Evolutionary conservation across 2,888 invertebrate genomes (phyloP).

Genomic region (Rugalucina vietnamica): DNA sequence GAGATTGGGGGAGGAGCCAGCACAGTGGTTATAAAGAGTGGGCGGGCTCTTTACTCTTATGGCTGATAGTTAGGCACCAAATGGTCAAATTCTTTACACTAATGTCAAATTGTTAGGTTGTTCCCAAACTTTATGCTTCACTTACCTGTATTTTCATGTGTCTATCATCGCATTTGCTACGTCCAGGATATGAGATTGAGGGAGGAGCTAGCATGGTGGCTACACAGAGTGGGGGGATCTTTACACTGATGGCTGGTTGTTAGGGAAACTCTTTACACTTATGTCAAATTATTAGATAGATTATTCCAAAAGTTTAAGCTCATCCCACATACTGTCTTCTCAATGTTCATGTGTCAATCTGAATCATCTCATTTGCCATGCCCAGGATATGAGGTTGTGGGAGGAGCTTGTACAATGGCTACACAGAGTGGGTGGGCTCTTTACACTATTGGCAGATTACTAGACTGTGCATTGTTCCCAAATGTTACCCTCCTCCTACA

Average conservation of each 20-base stretch:
- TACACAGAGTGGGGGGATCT: slow-evolving; percentile 85
- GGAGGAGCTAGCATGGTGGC: slow-evolving; percentile 86
- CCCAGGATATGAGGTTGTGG: slow-evolving; percentile 86
- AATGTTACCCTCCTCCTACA: too few relatives aligned
- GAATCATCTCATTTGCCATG: slow-evolving; percentile 86
- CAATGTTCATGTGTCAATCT: slow-evolving; percentile 86
- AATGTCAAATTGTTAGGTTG: too few relatives aligned
- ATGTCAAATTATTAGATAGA: too few relatives aligned
- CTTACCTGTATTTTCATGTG: slow-evolving; percentile 87
- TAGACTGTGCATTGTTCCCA: too few relatives aligned
- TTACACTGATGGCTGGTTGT: not conserved
- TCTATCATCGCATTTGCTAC: slow-evolving; percentile 86
- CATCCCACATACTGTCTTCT: slow-evolving; percentile 87
- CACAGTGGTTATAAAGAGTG: slow-evolving; percentile 86
- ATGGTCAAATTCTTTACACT: too few relatives aligned
- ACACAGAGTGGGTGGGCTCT: slow-evolving; percentile 84
- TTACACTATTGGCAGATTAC: too few relatives aligned
- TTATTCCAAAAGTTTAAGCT: slow-evolving; percentile 86
- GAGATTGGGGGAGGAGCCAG: slow-evolving; percentile 86
- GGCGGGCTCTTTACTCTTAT: slow-evolving; percentile 59
- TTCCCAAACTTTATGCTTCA: slow-evolving; percentile 86
- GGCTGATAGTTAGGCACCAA: not conserved
- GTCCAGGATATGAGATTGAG: slow-evolving; percentile 86
- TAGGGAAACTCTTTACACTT: too few relatives aligned
- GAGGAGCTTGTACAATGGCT: slow-evolving; percentile 86